A percentile compares a stretch with the other conserved stretches of the same genome.
These are phyloP conservation scores for Endotricha flammealis DNA, from an alignment of 2,888 invertebrate genomes.

Conservation along the genomic window DNA sequence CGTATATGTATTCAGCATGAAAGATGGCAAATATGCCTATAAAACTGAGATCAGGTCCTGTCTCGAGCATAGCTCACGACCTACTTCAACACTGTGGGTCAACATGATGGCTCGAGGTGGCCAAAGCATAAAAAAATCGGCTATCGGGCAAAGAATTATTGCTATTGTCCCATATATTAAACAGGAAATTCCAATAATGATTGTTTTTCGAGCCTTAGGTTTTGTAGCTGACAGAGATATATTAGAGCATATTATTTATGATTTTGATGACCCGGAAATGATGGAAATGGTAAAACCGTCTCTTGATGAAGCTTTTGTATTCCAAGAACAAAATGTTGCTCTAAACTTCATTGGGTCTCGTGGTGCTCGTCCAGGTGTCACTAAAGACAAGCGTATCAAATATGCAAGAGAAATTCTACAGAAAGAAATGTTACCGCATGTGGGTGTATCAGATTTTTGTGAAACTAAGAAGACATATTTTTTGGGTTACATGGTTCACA, in stretches of 20 bases:
- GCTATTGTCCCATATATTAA: constrained; percentile 99
- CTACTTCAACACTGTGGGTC: constrained; percentile 98
- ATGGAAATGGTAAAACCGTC: constrained; percentile 99
- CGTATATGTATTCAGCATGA: constrained; percentile 99
- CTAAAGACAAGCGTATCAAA: constrained; percentile 99
- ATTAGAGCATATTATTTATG: constrained; percentile 99
- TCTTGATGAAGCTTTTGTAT: constrained; percentile 98
- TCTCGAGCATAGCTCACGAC: constrained; percentile 86
- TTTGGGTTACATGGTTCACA: constrained; percentile 99
- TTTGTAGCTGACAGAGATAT: constrained; percentile 99
- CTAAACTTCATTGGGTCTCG: constrained; percentile 98
- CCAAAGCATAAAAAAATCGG: constrained; percentile 98
- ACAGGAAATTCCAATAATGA: constrained; percentile 99
- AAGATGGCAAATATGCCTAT: constrained; percentile 99
- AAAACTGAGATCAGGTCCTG: constrained; percentile 98
- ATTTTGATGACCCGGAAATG: constrained; percentile 99
- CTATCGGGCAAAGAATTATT: constrained; percentile 98
- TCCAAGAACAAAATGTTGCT: constrained; percentile 99
- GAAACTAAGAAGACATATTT: constrained; percentile 99
- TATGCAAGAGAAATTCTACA: constrained; percentile 99
- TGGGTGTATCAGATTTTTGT: constrained; percentile 99
- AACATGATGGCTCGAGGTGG: constrained; percentile 99
- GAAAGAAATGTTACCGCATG: constrained; percentile 99
- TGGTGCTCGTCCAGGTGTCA: constrained; percentile 98
- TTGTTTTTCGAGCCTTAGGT: constrained; percentile 98